Evolutionary conservation across 2,113 vertebrate species (phyloP), one percentile per base, ranked within the genome.

Genomic region (Zosterops hypoxanthus): DNA sequence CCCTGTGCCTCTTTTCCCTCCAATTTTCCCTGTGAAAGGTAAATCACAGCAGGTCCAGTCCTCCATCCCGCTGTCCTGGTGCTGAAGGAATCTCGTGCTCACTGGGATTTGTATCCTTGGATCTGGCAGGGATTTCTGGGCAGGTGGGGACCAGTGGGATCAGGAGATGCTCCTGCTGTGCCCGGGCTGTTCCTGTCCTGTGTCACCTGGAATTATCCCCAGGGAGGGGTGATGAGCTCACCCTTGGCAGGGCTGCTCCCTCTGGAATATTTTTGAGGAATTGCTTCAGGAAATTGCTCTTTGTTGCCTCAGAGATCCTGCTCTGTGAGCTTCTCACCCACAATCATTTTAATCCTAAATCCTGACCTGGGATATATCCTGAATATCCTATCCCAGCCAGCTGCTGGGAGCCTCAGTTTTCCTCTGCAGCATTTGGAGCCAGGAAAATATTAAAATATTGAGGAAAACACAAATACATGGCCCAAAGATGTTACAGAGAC

Each of bases 121-220:
- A 9, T 8, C 76, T 96, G 94, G 91, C 93, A 79, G 44, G 50
- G 22, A 50, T 85, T 34, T 13, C 23, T 29, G 82, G 85, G 20
- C 94, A 96, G 95, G 85, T 93, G 94, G 57, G 47, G 18, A 88
- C 46, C 90, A 26, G 46, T 24, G 49, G 90, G 88, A 63, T 34
- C 75, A 12, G 92, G 90, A 83, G 90, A 20, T 87, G 12, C 7
- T 39, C 95, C 64, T 47, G 73, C 87, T 66, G 96, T 29, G 87
- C 66, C 42, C 8, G 10, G 78, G 82, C 95, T 93, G 42, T 76
- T 92, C 86, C 75, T 44, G 23, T 8, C 36, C 19, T 25, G 28
- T 5, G 17, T 61, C 71, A 73, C 68, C 88, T 75, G 91, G 64
- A 73, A 77, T 57, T 72, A 34, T n/a, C 69, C 85, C 50, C 42